These are phyloP conservation scores for Panagrolaimus sp. DNA, from an alignment of 1,140 invertebrate species.

Conservation along the genomic window DNA sequence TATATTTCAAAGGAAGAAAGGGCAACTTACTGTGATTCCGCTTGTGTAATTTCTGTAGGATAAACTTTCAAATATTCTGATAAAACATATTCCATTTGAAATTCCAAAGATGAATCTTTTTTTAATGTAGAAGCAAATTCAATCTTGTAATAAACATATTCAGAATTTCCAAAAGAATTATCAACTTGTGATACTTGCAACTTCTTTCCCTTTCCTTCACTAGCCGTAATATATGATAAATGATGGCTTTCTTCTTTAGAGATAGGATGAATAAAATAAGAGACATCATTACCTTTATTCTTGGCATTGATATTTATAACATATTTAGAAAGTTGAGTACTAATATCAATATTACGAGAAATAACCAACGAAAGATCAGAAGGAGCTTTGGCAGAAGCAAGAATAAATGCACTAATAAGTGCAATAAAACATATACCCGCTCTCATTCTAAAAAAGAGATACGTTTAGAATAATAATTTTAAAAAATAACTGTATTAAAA, in stretches of 20 bases:
- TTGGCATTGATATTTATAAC: slow-evolving; percentile 36
- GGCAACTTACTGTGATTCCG: slow-evolving; percentile 51
- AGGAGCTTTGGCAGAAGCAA: too few species aligned
- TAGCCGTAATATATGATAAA: slow-evolving; percentile 44
- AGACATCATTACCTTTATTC: slow-evolving; percentile 39
- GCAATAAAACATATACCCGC: too few species aligned
- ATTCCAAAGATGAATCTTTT: slow-evolving; percentile 33
- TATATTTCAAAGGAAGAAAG: slow-evolving; percentile 16
- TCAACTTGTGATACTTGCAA: slow-evolving; percentile 23
- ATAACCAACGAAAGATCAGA: not conserved
- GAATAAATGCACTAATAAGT: too few species aligned
- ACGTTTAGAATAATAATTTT: too few species aligned
- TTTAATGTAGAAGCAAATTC: slow-evolving; percentile 41
- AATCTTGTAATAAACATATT: slow-evolving; percentile 43
- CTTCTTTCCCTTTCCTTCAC: slow-evolving; percentile 35
- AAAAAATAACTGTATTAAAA: too few species aligned
- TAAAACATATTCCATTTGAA: slow-evolving; percentile 42
- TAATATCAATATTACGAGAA: slow-evolving; percentile 45
- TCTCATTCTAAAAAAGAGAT: too few species aligned
- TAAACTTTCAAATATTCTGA: slow-evolving; percentile 42
- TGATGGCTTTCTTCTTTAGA: slow-evolving; percentile 34
- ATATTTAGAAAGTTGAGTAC: slow-evolving; percentile 49
- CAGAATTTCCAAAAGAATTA: slow-evolving; percentile 29
- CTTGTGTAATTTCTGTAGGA: slow-evolving; percentile 49
- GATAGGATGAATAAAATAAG: slow-evolving; percentile 39